Conservation (phyloP, 2,113 vertebrate genomes). For the Sus scrofa region DNA sequence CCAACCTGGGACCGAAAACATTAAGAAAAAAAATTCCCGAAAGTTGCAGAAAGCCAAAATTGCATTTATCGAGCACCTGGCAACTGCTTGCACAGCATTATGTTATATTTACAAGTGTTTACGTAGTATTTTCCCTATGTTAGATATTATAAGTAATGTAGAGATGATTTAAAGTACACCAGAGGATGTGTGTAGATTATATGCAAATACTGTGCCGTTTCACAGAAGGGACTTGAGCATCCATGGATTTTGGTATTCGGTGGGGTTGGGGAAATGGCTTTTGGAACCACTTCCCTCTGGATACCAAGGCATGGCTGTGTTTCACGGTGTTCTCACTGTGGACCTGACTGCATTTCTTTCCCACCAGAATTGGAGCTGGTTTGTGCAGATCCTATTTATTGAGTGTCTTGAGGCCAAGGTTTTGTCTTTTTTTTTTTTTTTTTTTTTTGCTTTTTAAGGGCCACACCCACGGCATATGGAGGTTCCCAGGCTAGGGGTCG, state of each 20-base stretch:
- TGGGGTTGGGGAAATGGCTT: background rate
- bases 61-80: background rate
- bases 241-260: background rate
- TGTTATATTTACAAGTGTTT: background rate
- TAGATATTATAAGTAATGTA: background rate
- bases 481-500: too few species aligned
- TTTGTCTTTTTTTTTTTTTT: background rate
- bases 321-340: background rate
- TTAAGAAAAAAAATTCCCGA: background rate
- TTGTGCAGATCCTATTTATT: background rate
- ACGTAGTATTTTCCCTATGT: background rate
- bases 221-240: background rate
- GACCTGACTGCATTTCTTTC: background rate
- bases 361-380: background rate
- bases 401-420: background rate
- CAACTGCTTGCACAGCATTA: background rate
- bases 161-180: background rate
- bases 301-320: background rate
- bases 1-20: background rate
- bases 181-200: background rate
- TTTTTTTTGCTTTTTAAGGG: too few species aligned
- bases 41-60: background rate
- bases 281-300: background rate
- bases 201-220: background rate
- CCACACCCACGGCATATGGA: too few species aligned